Conservation (phyloP, 2,113 vertebrate species). For the Laticauda laticaudata region DNA sequence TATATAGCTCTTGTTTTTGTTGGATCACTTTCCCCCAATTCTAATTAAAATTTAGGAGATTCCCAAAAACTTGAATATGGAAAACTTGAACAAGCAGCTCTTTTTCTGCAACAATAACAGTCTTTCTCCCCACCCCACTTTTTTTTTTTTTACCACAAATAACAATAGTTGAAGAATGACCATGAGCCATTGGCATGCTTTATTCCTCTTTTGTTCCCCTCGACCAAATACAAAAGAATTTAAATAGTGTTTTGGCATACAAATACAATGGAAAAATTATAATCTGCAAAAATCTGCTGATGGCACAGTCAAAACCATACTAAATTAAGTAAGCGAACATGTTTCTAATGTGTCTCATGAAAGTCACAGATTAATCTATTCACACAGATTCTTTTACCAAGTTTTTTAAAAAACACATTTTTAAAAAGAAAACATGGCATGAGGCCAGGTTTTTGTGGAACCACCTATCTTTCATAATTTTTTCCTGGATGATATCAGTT, state of each 20-base stretch:
- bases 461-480: neutral
- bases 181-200: neutral
- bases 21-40: neutral
- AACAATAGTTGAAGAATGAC: neutral
- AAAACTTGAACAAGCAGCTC: neutral
- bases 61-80: neutral
- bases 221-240: neutral
- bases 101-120: slow-evolving; percentile 15
- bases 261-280: neutral
- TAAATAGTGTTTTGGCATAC: neutral
- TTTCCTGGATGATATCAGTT: neutral
- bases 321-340: neutral
- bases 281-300: neutral
- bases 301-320: neutral
- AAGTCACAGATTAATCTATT: neutral
- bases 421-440: neutral
- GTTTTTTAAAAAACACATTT: neutral
- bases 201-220: neutral
- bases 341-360: neutral
- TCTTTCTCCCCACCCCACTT: neutral
- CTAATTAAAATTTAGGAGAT: neutral
- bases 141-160: neutral
- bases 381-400: neutral
- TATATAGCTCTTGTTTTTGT: neutral
- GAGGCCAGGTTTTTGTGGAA: neutral